Evolutionary conservation across 2,113 vertebrate genomes (phyloP), one percentile per base, ranked within the genome.

Genomic region (Polypterus bichir): DNA sequence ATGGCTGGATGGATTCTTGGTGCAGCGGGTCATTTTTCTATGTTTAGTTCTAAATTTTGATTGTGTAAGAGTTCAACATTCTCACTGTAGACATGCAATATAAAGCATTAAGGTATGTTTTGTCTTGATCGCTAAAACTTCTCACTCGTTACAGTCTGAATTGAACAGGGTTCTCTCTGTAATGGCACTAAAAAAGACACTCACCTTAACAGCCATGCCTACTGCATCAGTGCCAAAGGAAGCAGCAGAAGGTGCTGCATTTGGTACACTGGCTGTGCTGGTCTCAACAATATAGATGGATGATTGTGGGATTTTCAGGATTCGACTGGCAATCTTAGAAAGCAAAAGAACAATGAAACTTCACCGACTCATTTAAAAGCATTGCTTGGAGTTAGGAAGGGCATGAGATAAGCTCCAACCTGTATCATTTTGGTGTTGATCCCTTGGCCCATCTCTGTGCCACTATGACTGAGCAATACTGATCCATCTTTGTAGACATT

Each of bases 161-260:
- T 27, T 27, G 27, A 27, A 27, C 27, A 27, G 27, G 27, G 2
- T 27, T 27, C 27, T 27, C 27, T 27, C 27, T 27, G 27, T 27
- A 27, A 27, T 27, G 27, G 27, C 27, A 27, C 27, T 27, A 27
- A 27, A 27, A 27, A 27, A 27, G 27, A 5, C 46, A 9, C 4
- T 59, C 59, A 93, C 92, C 89, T 90, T 88, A 61, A 94, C 85
- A 0, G 92, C 92, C 86, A 89, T 90, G 68, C 91, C 92, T 2
- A 92, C 95, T 73, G 86, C 81, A 5, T 96, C 93, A 0, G 92
- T 89, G 1, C 93, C 86, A 3, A 84, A 71, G 63, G 93, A 97
- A 0, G 83, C 91, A 0, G 62, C 89, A 0, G 91, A 87, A 0
- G 83, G 81, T 9, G 76, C 72, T 0, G 89, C 83, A 69, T 97